These are phyloP conservation scores for Valencia hispanica DNA, from an alignment of 2,797 vertebrate species.

Conservation along the genomic window DNA sequence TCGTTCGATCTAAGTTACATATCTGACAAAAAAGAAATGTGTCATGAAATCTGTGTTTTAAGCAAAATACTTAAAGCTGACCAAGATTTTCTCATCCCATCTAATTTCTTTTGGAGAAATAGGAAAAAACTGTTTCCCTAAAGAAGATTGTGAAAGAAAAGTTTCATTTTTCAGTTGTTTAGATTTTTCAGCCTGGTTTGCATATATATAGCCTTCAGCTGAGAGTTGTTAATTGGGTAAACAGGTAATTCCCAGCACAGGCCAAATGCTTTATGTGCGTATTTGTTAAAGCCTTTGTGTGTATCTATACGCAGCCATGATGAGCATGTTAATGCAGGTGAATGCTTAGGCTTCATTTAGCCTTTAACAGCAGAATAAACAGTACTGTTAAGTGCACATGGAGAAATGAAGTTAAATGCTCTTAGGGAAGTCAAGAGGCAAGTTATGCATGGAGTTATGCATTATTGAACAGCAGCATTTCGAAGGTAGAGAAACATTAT, in stretches of 20 bases:
- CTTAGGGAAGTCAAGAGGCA: constrained; percentile 41
- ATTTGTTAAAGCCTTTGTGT: constrained; percentile 22
- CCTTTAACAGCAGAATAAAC: constrained; percentile 40
- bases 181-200: constrained; percentile 64
- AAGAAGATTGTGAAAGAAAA: constrained; percentile 47
- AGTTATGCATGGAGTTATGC: constrained; percentile 53
- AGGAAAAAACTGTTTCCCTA: constrained; percentile 31
- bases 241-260: constrained; percentile 74
- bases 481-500: constrained; percentile 37
- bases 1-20: constrained; percentile 23
- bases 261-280: constrained; percentile 32
- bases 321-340: constrained; percentile 15
- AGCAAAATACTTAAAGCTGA: constrained; percentile 41
- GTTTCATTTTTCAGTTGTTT: constrained; percentile 63
- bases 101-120: constrained; percentile 21
- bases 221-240: constrained; percentile 78
- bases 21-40: constrained; percentile 24
- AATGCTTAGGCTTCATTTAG: constrained; percentile 27
- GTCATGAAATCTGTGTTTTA: constrained; percentile 51
- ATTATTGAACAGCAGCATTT: constrained; percentile 64
- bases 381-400: constrained; percentile 12
- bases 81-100: constrained; percentile 31
- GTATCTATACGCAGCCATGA: constrained; percentile 14
- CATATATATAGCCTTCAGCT: constrained; percentile 77
- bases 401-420: constrained; percentile 40